Conservation (phyloP, 2,113 vertebrate genomes). For the Enhydra lutris region DNA sequence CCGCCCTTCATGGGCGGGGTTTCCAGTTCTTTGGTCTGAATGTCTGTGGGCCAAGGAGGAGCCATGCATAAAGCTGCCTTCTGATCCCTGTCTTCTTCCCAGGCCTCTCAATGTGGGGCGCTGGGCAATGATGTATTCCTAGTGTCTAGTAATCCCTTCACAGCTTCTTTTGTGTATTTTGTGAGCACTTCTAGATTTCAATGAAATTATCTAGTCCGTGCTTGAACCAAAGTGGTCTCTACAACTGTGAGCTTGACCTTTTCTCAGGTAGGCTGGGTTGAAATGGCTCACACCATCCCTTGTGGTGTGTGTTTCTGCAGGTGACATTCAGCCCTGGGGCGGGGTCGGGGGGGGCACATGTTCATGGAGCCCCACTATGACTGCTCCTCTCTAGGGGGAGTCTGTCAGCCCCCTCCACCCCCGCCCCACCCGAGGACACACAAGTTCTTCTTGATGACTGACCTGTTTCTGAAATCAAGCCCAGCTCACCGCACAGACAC, state of each 20-base stretch:
- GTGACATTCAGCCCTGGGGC: accelerated
- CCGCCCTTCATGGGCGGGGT: background rate
- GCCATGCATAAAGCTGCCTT: background rate
- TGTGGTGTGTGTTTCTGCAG: background rate
- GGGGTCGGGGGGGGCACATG: background rate
- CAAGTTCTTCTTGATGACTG: background rate
- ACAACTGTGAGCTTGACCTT: background rate
- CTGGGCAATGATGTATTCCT: background rate
- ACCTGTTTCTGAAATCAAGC: background rate
- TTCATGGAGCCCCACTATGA: background rate
- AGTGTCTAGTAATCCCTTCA: background rate
- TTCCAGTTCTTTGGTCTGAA: background rate
- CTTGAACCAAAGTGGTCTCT: background rate
- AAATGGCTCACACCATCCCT: background rate
- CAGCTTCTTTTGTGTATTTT: background rate
- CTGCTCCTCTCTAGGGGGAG: background rate
- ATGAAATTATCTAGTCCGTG: background rate
- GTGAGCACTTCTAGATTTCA: background rate
- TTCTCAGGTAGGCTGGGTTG: background rate
- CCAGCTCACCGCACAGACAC: background rate
- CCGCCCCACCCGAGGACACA: accelerated
- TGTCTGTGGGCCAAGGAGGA: background rate
- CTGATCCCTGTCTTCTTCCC: background rate
- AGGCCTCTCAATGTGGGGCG: background rate
- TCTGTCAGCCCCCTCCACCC: background rate